phyloP scores from a whole-genome alignment of 1,140 invertebrate species.

The Drosophila varians region DNA sequence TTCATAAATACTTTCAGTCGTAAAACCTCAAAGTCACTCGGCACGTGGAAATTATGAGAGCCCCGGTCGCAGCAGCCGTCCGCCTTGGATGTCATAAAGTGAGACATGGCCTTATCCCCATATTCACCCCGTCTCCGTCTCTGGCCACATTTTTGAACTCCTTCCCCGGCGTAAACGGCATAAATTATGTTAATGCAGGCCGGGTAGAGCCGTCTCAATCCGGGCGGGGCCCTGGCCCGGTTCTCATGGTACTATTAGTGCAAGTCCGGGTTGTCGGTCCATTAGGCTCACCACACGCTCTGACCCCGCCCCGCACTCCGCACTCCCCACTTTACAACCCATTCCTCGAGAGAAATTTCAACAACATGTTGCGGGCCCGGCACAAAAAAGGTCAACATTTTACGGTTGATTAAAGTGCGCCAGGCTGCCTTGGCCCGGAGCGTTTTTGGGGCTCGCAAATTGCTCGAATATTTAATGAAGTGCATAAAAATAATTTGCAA shows the following conservation, averaged over 20 bases:
- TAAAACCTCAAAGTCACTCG: slow-evolving; percentile 66
- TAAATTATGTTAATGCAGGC: slow-evolving; percentile 75
- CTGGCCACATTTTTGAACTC: slow-evolving; percentile 4
- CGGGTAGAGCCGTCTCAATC: slow-evolving; percentile 18
- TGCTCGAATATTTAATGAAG: slow-evolving; percentile 82
- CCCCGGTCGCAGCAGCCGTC: slow-evolving; percentile 27
- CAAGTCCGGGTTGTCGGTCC: slow-evolving; percentile 34
- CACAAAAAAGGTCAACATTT: slow-evolving; percentile 76
- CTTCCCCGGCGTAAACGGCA: slow-evolving; percentile 11
- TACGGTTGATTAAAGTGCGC: slow-evolving; percentile 81
- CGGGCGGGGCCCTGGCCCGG: background rate
- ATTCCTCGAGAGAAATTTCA: slow-evolving; percentile 49
- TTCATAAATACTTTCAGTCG: slow-evolving; percentile 19
- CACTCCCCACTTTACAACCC: background rate
- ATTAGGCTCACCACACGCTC: slow-evolving; percentile 70
- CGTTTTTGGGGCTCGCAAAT: slow-evolving; percentile 52
- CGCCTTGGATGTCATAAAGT: slow-evolving; percentile 73
- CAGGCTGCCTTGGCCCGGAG: slow-evolving; percentile 38
- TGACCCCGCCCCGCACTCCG: slow-evolving; percentile 10
- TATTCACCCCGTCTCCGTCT: background rate
- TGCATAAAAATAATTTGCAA: slow-evolving; percentile 82
- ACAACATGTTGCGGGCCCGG: slow-evolving; percentile 70
- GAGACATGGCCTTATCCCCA: slow-evolving; percentile 61
- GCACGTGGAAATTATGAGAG: slow-evolving; percentile 70
- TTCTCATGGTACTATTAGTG: slow-evolving; percentile 32